Evolutionary conservation across 2,113 vertebrate genomes (phyloP).

Genomic region (Leptobrachium leishanense): DNA sequence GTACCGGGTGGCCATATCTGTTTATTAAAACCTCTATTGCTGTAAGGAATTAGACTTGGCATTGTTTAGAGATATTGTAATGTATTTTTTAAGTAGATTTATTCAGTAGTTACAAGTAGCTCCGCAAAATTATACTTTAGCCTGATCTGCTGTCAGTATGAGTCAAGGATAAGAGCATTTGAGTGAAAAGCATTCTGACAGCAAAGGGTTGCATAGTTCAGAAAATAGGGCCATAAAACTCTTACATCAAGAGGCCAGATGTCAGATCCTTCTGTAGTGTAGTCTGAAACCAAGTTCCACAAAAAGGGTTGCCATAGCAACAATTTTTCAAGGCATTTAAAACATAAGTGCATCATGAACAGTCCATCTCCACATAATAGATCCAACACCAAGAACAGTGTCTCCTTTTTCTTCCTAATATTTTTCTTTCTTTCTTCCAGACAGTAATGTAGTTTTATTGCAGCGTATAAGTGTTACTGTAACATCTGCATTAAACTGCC

Average conservation of each 20-base stretch:
- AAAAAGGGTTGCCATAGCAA: constrained; percentile 38
- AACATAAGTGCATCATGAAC: constrained; percentile 2
- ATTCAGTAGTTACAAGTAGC: too few relatives aligned
- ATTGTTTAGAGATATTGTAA: too few relatives aligned
- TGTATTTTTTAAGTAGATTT: too few relatives aligned
- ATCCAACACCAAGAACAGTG: neutral
- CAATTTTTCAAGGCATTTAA: constrained; percentile 28
- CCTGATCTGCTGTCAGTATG: neutral
- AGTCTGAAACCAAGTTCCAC: constrained; percentile 17
- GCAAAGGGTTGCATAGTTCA: constrained; percentile 23
- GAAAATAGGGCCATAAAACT: constrained; percentile 30
- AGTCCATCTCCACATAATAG: neutral
- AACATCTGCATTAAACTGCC: too few relatives aligned
- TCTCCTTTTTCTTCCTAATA: too few relatives aligned
- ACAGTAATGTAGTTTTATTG: neutral
- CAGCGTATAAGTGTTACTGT: neutral
- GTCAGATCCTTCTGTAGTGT: constrained; percentile 37
- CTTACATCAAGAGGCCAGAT: constrained; percentile 34
- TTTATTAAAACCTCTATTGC: too few relatives aligned
- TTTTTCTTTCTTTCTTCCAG: neutral
- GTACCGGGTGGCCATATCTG: too few relatives aligned
- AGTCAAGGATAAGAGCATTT: constrained; percentile 12
- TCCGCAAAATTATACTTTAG: neutral
- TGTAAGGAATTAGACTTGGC: too few relatives aligned
- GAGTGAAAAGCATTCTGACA: constrained; percentile 33